Evolutionary conservation across 2,113 vertebrate genomes (phyloP).

Genomic region (Eupsittula cactorum): DNA sequence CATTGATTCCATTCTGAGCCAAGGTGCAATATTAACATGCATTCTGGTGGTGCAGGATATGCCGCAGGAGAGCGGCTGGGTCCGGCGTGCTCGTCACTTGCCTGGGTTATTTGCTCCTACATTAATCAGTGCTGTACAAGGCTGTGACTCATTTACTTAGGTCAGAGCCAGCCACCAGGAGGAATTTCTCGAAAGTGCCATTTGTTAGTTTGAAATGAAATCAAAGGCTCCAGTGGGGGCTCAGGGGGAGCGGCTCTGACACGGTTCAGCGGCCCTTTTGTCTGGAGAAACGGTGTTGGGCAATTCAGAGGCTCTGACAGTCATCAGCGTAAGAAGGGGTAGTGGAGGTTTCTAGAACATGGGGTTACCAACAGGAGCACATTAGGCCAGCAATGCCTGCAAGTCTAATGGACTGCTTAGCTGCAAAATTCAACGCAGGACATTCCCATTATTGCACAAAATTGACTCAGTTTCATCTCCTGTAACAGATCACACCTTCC

Average conservation of each 20-base stretch:
- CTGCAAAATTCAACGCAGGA: background rate
- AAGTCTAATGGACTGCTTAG: background rate
- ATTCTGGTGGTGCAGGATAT: background rate
- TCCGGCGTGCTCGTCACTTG: background rate
- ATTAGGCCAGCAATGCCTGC: background rate
- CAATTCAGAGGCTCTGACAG: background rate
- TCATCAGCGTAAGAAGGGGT: background rate
- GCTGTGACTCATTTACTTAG: slow-evolving; percentile 13
- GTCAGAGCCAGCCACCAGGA: background rate
- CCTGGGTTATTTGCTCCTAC: background rate
- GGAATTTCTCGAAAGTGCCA: background rate
- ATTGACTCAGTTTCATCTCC: background rate
- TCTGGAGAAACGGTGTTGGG: background rate
- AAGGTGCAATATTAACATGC: slow-evolving; percentile 27
- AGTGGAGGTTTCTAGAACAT: background rate
- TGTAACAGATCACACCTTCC: background rate
- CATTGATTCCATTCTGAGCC: background rate
- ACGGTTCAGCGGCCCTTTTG: background rate
- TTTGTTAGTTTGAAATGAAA: background rate
- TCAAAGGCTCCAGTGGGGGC: background rate
- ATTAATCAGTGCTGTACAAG: background rate
- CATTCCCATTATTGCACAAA: background rate
- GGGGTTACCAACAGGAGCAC: background rate
- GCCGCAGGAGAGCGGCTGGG: background rate
- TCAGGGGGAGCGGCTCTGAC: background rate